phyloP scores from a whole-genome alignment of 2,888 invertebrate species.

The Acanthosepion pharaonis region DNA sequence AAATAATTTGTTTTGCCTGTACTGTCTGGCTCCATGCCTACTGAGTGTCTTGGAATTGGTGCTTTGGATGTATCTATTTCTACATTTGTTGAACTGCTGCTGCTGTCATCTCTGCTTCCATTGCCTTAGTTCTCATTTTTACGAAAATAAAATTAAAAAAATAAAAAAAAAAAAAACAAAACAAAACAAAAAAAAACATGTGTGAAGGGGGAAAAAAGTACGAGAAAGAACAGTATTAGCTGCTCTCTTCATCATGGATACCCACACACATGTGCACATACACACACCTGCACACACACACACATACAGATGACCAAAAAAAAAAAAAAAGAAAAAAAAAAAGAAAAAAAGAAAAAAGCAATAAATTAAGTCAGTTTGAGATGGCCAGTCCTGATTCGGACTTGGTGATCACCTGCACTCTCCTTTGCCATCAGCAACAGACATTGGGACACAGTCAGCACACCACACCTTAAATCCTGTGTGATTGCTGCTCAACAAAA shows the following conservation, averaged over 20 bases:
- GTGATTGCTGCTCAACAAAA: background rate
- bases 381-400: background rate
- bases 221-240: background rate
- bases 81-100: conserved; percentile 46
- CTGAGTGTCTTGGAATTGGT: conserved; percentile 45
- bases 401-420: background rate
- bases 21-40: conserved; percentile 40
- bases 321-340: background rate
- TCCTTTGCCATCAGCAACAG: background rate
- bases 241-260: background rate
- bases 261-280: background rate
- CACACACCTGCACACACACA: background rate
- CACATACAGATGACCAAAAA: background rate
- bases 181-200: background rate
- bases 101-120: conserved; percentile 42
- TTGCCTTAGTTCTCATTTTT: conserved; percentile 42
- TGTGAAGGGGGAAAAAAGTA: background rate
- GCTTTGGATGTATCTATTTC: conserved; percentile 41
- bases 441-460: background rate
- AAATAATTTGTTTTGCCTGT: conserved; percentile 47
- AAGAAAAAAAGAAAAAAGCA: no score
- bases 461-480: background rate
- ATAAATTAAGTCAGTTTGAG: background rate
- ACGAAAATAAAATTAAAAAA: background rate
- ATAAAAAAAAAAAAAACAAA: background rate